These are phyloP conservation scores for Drosophila demipolita DNA, from an alignment of 2,888 invertebrate species.

Conservation along the genomic window DNA sequence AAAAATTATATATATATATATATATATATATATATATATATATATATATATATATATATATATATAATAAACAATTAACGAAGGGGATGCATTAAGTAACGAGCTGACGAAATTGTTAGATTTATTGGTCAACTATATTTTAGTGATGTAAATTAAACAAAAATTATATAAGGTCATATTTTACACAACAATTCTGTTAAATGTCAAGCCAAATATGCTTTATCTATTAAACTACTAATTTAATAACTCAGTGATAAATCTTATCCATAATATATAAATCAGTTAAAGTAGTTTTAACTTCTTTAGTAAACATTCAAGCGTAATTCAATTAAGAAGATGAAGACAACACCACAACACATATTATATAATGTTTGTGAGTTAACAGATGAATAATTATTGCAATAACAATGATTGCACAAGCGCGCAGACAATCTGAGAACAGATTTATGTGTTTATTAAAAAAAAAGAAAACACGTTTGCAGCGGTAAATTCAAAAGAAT, in stretches of 20 bases:
- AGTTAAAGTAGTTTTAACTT: background rate
- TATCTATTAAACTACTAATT: background rate
- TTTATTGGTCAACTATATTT: background rate
- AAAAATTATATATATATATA: background rate
- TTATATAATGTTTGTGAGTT: conserved; percentile 60
- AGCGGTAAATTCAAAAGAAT: conserved; percentile 16
- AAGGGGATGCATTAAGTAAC: background rate
- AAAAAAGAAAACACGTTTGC: background rate
- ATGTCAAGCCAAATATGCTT: background rate
- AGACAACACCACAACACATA: conserved; percentile 55
- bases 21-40: too few relatives aligned
- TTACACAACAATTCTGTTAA: background rate
- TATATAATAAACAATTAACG: background rate
- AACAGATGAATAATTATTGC: conserved; percentile 57
- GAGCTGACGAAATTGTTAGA: background rate
- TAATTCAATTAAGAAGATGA: conserved; percentile 32
- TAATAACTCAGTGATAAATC: background rate
- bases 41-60: too few relatives aligned
- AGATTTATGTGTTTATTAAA: background rate
- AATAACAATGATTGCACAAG: conserved; percentile 17
- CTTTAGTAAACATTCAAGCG: conserved; percentile 1
- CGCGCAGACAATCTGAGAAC: background rate
- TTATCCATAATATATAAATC: background rate
- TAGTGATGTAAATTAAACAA: background rate
- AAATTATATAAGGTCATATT: background rate